A percentile compares a stretch with the other conserved stretches of the same genome.
phyloP scores from a whole-genome alignment of 2,888 invertebrate species.

The Cecidostiba fungosa region DNA sequence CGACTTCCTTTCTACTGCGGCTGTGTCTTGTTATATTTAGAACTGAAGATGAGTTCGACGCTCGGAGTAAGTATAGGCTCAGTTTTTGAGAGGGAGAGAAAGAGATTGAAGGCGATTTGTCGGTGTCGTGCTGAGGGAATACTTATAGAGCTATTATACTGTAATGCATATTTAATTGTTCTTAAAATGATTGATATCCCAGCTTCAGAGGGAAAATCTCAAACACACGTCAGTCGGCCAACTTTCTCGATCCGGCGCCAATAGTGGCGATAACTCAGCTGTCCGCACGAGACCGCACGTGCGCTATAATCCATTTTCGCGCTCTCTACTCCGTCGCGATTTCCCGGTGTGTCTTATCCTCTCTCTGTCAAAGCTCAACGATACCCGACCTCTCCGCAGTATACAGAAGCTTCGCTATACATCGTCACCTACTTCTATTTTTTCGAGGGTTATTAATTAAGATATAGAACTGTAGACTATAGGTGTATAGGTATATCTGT shows the following conservation, averaged over 20 bases:
- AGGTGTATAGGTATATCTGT: too few relatives aligned
- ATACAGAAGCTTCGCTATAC: too few relatives aligned
- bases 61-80: neutral
- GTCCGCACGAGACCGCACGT: neutral
- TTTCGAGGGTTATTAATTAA: neutral
- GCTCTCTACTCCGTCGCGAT: neutral
- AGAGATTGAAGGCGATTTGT: neutral
- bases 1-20: neutral
- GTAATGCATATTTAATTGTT: neutral
- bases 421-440: neutral
- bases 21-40: neutral
- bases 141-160: too few relatives aligned
- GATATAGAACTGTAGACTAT: too few relatives aligned
- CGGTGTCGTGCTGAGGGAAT: too few relatives aligned
- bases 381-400: too few relatives aligned
- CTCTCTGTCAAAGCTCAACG: neutral
- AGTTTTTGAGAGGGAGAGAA: neutral
- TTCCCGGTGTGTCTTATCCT: too few relatives aligned
- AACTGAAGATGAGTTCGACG: conserved; percentile 9
- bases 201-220: neutral
- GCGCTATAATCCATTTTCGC: neutral
- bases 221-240: neutral
- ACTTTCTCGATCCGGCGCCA: neutral
- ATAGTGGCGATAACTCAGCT: neutral
- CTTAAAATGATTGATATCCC: neutral